phyloP scores from a whole-genome alignment of 53 echinoderm and acorn worm species.

The Paelopatides confundens region DNA sequence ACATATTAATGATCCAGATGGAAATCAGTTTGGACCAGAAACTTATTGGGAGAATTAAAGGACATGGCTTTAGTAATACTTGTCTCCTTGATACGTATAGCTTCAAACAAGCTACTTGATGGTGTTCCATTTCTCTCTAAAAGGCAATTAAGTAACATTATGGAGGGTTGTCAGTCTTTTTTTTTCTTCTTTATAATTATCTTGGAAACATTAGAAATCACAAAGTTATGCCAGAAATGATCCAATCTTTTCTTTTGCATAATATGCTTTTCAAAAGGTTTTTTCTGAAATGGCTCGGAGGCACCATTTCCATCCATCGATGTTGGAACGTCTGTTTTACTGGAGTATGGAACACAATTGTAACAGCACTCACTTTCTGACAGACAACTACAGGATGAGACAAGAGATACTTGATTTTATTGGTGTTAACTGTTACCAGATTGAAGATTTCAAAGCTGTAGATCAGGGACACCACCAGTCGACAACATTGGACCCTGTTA shows the following conservation, averaged over 20 bases:
- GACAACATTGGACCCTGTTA: background rate
- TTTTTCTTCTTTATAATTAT: too few relatives aligned
- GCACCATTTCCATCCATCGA: conserved; percentile 40
- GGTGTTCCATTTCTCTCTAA: too few relatives aligned
- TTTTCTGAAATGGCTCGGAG: conserved; percentile 45
- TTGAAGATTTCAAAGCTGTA: conserved; percentile 41
- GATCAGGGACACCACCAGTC: conserved; percentile 42
- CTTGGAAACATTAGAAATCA: background rate
- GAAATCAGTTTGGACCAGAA: too few relatives aligned
- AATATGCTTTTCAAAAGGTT: conserved; percentile 17
- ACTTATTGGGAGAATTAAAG: too few relatives aligned
- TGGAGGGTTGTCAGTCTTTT: too few relatives aligned
- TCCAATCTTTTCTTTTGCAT: too few relatives aligned
- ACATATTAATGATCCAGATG: too few relatives aligned
- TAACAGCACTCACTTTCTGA: conserved; percentile 39
- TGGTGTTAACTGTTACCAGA: conserved; percentile 16
- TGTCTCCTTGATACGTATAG: too few relatives aligned
- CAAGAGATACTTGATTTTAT: conserved; percentile 64
- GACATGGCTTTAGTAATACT: too few relatives aligned
- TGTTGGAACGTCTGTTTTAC: conserved; percentile 64
- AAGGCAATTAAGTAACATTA: too few relatives aligned
- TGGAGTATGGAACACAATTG: conserved; percentile 21
- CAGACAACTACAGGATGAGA: conserved; percentile 62
- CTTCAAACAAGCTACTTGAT: too few relatives aligned
- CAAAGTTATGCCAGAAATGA: background rate